Evolutionary conservation across 1,140 invertebrate species (phyloP), one percentile per base, ranked within the genome.

Genomic region (Calephelis nemesis): DNA sequence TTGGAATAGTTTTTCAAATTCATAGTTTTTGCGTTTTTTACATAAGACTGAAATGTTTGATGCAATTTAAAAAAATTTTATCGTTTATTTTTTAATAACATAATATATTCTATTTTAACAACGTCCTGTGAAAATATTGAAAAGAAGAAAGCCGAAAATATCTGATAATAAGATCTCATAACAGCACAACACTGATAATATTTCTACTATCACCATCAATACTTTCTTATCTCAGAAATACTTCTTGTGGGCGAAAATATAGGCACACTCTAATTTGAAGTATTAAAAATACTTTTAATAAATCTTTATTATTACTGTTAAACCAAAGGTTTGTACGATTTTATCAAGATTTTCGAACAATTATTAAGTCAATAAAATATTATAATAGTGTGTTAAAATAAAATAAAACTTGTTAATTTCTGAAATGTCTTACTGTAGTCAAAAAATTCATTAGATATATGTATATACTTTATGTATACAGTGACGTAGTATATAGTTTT

Each of bases 361-460:
- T 60, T 60, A 60, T 60, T 60, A 60, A 39, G 54, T 60, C 54
- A 60, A 60, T 58, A 58, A 19, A 58, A 39, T n/a, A 58, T 58
- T 39, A 30, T 39, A 39, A 58, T 40, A 40, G 12, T 30, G 39
- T 60, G 6, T 40, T 30, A 60, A 60, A 60, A 11, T n/a, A 30
- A 60, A 60, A 11, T n/a, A 30, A 60, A 30, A 60, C 11, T 30
- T 40, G 30, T 60, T 60, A 60, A 39, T 60, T 60, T 15, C 19
- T 60, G 54, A 60, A 58, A 30, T 12, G 39, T 11, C 12, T 39
- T 60, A 30, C 39, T 60, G 42, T 45, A 45, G 42, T 45, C 42
- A 45, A 45, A 60, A 19, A 5, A 12, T 40, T 60, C 54, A 30
- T 60, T 60, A 60, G 54, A 60, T 30, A 52, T 15, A 30, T 60